Evolutionary conservation across 1,140 invertebrate species (phyloP), one percentile per base, ranked within the genome.

Genomic region (Halictus rubicundus): DNA sequence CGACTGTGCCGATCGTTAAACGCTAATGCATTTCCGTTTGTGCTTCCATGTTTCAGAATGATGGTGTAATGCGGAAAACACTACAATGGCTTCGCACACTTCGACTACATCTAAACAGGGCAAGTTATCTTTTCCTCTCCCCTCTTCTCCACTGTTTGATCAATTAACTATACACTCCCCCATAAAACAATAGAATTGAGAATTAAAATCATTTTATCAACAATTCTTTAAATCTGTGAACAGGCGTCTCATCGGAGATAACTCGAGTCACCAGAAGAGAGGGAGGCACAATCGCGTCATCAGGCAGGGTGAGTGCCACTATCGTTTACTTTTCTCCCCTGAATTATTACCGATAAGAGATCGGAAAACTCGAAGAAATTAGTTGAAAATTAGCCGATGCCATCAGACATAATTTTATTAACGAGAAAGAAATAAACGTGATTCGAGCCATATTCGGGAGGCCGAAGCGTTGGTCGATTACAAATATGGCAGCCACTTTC

Each of bases 231-330:
- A 54, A 63, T 69, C 2, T 86, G 76, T 68, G 61, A 78, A 10
- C 72, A 92, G 91, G 92, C 89, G 85, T 88, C 82, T 88, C 89
- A 32, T 65, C 88, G 64, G 90, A 92, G 68, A 52, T 87, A 52
- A 89, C 80, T 52, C 84, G 88, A 19, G 81, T 81, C 16, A 68
- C 77, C 10, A 73, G 65, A 1, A 64, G 70, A 39, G 60, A 78
- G 37, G 60, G 73, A 59, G 52, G 68, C 73, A 42, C 49, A 23
- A 39, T 77, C 6, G 61, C 74, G 12, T 49, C 64, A 69, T 72
- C 83, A 2, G 12, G 60, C 52, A 81, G 59, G 70, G 89, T 89
- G 68, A 89, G 89, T 81, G 42, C 6, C 0, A 1, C 25, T 46
- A n/a, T 21, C 5, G 64, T 39, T 71, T 12, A 59, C 10, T 25